A percentile compares a stretch with the other conserved stretches of the same genome.
These are phyloP conservation scores for Sycobia sp. DNA, from an alignment of 1,140 invertebrate genomes.

Conservation along the genomic window DNA sequence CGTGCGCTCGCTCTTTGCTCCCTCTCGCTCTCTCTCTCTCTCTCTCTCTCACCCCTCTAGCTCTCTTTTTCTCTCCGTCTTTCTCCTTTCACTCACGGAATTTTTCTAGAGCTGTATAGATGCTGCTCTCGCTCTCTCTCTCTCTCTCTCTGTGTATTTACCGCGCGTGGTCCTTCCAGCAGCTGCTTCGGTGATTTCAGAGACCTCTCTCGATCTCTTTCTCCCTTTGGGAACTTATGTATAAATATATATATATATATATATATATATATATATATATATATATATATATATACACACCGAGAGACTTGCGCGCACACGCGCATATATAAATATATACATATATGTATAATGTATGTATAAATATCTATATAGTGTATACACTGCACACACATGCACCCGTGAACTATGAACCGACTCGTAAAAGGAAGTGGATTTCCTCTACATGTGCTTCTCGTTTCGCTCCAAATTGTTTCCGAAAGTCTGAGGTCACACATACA, in stretches of 20 bases:
- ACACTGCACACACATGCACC: too few relatives aligned
- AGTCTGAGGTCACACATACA: conserved; percentile 38
- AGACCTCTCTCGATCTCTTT: conserved; percentile 29
- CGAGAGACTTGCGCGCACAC: neutral
- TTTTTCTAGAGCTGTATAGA: too few relatives aligned
- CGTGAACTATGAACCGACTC: too few relatives aligned
- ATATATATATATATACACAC: too few relatives aligned
- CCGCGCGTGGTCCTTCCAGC: conserved; percentile 20
- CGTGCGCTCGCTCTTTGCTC: neutral
- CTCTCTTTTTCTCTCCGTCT: neutral
- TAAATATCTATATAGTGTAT: too few relatives aligned
- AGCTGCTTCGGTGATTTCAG: conserved; percentile 30
- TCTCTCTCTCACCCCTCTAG: too few relatives aligned
- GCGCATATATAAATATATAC: too few relatives aligned
- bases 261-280: too few relatives aligned
- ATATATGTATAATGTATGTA: too few relatives aligned
- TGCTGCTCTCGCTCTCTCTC: conserved; percentile 9
- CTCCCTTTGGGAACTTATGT: too few relatives aligned
- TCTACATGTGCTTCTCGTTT: conserved; percentile 57
- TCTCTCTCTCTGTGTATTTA: conserved; percentile 11
- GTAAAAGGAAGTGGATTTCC: conserved; percentile 59
- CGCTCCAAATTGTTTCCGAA: conserved; percentile 40
- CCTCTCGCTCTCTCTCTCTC: neutral
- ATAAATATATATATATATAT: too few relatives aligned
- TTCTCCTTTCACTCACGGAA: too few relatives aligned